Evolutionary conservation across 2,797 vertebrate genomes (phyloP).

Genomic region (Rousettus madagascariensis): DNA sequence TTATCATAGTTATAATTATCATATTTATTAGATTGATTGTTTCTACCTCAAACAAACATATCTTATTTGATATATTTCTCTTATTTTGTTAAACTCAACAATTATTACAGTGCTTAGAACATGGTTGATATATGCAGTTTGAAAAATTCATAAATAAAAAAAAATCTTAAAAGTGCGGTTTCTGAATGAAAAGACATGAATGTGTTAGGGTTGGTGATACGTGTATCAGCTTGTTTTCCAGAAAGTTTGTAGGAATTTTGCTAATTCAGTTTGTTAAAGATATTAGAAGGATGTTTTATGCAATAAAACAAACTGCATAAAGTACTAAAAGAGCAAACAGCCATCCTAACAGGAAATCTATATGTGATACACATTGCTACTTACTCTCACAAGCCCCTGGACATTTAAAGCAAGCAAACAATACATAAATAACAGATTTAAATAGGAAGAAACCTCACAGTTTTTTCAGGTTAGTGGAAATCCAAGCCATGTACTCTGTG

Average conservation of each 20-base stretch:
- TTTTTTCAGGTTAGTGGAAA: background rate
- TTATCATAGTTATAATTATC: background rate
- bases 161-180: background rate
- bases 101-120: background rate
- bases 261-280: background rate
- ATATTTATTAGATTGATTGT: background rate
- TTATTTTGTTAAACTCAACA: background rate
- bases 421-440: background rate
- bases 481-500: background rate
- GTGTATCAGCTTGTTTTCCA: background rate
- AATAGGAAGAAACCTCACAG: background rate
- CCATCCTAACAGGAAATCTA: accelerated
- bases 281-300: background rate
- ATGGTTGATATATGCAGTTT: background rate
- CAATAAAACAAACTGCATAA: background rate
- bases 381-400: background rate
- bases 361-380: background rate
- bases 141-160: background rate
- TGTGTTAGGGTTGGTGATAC: background rate
- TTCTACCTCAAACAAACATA: background rate
- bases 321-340: background rate
- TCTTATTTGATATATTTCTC: background rate
- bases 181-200: background rate
- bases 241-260: background rate
- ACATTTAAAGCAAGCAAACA: background rate